Evolutionary conservation across 2,888 invertebrate species (phyloP).

Genomic region (Ennomos quercinarius): DNA sequence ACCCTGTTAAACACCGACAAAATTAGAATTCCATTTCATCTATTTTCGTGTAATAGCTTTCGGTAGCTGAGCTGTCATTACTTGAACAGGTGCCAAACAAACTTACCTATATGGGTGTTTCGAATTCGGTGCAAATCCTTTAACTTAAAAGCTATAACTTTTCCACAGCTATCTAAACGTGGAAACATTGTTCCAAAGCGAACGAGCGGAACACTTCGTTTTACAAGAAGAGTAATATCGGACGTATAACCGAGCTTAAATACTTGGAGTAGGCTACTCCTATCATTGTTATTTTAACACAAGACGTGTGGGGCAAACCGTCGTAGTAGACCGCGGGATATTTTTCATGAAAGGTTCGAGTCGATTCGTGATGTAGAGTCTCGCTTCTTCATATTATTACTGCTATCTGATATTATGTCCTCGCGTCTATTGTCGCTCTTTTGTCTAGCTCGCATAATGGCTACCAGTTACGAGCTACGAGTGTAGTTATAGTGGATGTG

Average conservation of each 20-base stretch:
- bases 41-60: slow-evolving; percentile 36
- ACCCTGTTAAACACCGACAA: slow-evolving; percentile 37
- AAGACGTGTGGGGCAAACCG: slow-evolving; percentile 29
- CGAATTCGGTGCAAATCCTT: slow-evolving; percentile 49
- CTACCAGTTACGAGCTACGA: slow-evolving; percentile 36
- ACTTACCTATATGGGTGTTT: slow-evolving; percentile 48
- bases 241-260: slow-evolving; percentile 37
- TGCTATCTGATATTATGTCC: slow-evolving; percentile 34
- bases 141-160: slow-evolving; percentile 50
- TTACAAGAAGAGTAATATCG: slow-evolving; percentile 30
- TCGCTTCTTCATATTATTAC: slow-evolving; percentile 36
- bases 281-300: slow-evolving; percentile 34
- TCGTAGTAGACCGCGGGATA: slow-evolving; percentile 29
- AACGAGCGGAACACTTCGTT: slow-evolving; percentile 32
- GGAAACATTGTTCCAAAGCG: slow-evolving; percentile 45
- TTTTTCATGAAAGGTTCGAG: slow-evolving; percentile 34
- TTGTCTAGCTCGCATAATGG: slow-evolving; percentile 39
- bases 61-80: slow-evolving; percentile 35
- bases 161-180: slow-evolving; percentile 46
- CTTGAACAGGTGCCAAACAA: slow-evolving; percentile 36
- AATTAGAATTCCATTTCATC: slow-evolving; percentile 40
- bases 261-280: slow-evolving; percentile 32
- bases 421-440: slow-evolving; percentile 33
- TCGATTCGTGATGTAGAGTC: slow-evolving; percentile 30
- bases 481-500: slow-evolving; percentile 49